A percentile compares a stretch with the other conserved stretches of the same genome.
phyloP scores from a whole-genome alignment of 2,113 vertebrate species.

The Perca flavescens region DNA sequence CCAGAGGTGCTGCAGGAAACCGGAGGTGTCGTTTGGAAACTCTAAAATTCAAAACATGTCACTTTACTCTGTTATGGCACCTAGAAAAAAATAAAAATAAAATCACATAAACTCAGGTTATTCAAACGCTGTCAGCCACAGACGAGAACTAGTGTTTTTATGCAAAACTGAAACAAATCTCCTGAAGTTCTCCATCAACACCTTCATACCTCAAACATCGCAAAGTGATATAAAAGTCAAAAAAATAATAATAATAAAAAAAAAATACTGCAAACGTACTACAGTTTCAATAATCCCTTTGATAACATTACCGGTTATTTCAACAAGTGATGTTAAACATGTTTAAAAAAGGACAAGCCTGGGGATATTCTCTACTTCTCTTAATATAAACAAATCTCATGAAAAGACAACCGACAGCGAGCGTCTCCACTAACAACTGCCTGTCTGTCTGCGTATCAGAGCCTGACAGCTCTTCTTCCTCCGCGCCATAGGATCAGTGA shows the following conservation, averaged over 20 bases:
- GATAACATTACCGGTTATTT: conserved; percentile 12
- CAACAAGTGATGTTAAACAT: neutral
- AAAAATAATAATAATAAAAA: conserved; percentile 17
- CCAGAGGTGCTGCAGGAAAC: conserved; percentile 22
- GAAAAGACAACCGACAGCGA: neutral
- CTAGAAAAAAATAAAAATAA: neutral
- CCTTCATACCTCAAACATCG: conserved; percentile 16
- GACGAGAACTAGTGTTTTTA: neutral
- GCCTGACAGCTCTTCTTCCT: neutral
- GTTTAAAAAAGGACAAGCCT: neutral
- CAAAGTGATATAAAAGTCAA: conserved; percentile 27
- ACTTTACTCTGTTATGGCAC: conserved; percentile 1
- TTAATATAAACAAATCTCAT: neutral
- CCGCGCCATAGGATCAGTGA: neutral
- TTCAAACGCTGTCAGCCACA: conserved; percentile 21
- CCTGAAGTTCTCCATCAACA: neutral
- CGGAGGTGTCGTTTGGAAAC: neutral
- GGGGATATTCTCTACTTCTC: neutral
- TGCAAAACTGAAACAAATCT: neutral
- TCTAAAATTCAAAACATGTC: conserved; percentile 18
- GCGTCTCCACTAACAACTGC: neutral
- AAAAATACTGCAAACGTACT: conserved; percentile 14
- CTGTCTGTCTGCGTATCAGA: neutral
- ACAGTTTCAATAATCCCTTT: conserved; percentile 40
- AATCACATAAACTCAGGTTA: conserved; percentile 14